Base-by-base conservation (phyloP, 2,113 vertebrate genomes). In the Neolamprologus ventralis region DNA sequence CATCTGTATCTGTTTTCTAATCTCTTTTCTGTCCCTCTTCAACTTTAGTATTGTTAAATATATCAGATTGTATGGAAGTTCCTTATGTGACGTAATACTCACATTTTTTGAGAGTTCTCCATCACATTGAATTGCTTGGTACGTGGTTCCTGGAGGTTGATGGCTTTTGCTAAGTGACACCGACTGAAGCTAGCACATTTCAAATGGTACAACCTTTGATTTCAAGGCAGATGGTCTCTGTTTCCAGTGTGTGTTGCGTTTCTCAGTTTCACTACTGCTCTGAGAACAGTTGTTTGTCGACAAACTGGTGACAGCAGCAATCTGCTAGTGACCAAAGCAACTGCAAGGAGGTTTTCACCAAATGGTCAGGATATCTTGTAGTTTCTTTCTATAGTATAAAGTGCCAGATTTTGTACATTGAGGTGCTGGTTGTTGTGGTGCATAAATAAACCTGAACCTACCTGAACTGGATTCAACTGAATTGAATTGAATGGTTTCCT, bases 241-340 rank as follows among this genome's bases (percentile, higher is more conserved):
- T 0, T 75, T 75, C 0, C 16, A 13, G 16, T 49, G 26, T 78
- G 42, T 78, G 42, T 78, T 17, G 23, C 16, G 0, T 28, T 49
- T 49, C 42, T 31, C 42, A 75, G 42, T 47, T 3, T 75, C 42
- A 47, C 42, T 75, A 2, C 42, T 0, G 16, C 42, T 49, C 1
- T 4, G 7, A 4, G 16, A 49, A 19, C 10, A 78, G 16, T 19
- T 73, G 21, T 73, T 73, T 45, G 65, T 6, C 13, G 5, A 73
- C 37, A 73, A 26, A 42, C n/a, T 73, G 65, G 12, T 26, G 37
- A 73, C 65, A 0, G 65, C 33, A 37, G 21, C 0, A 0, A 42
- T 45, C 37, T 16, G 37, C 4, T 45, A 73, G 37, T 16, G 37
- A 73, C 37, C 65, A 71, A 45, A 45, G 37, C 37, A 71, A 71